Evolutionary conservation across 2,113 vertebrate genomes (phyloP).

Genomic region (Pavo muticus): DNA sequence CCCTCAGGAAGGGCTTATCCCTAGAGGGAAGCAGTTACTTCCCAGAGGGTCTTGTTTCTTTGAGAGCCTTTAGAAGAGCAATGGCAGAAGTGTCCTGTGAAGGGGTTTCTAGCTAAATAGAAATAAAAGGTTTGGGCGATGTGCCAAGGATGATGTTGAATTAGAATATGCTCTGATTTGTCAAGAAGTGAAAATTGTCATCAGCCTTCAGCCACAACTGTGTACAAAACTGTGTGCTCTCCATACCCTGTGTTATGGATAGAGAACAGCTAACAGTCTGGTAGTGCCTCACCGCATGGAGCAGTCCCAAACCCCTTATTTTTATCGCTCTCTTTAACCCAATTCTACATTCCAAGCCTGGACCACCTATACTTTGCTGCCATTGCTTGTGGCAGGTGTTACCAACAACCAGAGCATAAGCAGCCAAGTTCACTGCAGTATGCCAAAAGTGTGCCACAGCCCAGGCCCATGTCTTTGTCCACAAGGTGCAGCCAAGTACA

Average conservation of each 20-base stretch:
- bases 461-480: background rate
- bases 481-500: background rate
- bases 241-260: background rate
- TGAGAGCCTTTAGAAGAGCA: background rate
- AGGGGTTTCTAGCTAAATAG: constrained; percentile 9
- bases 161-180: background rate
- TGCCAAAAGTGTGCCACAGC: background rate
- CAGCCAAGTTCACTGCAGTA: fast-evolving
- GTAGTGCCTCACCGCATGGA: background rate
- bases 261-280: background rate
- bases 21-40: constrained; percentile 31
- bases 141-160: background rate
- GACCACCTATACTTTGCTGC: background rate
- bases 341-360: background rate
- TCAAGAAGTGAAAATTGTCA: background rate
- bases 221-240: background rate
- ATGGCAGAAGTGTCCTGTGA: background rate
- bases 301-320: background rate
- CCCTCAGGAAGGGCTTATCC: constrained; percentile 36
- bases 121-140: background rate
- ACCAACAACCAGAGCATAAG: background rate
- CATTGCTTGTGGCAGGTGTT: fast-evolving
- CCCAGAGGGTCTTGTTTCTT: background rate
- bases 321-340: background rate
- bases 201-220: background rate